These are phyloP conservation scores for Tympanuchus pallidicinctus DNA, from an alignment of 2,113 vertebrate species.

Conservation along the genomic window DNA sequence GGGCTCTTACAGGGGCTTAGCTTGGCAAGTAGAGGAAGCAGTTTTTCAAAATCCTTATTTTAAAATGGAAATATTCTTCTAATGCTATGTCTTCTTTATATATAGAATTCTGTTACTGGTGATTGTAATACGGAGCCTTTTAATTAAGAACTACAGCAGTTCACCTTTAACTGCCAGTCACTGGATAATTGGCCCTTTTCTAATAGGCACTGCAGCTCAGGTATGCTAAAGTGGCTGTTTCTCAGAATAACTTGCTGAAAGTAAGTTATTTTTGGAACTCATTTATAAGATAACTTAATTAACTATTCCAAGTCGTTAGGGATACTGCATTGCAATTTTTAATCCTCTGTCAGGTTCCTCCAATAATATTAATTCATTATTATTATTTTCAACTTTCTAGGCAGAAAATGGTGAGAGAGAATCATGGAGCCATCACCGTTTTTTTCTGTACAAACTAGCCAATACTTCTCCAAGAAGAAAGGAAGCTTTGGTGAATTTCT, in stretches of 20 bases:
- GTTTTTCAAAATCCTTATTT: conserved; percentile 63
- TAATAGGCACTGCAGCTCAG: conserved; percentile 52
- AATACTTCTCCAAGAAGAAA: conserved; percentile 35
- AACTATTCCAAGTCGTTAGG: conserved; percentile 63
- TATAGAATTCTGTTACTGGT: conserved; percentile 49
- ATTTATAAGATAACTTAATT: conserved; percentile 66
- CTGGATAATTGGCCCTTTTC: conserved; percentile 55
- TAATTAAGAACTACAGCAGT: conserved; percentile 69
- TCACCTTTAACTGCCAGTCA: conserved; percentile 69
- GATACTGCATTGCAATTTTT: conserved; percentile 57
- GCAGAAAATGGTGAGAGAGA: conserved; percentile 59
- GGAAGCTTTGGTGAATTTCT: conserved; percentile 51
- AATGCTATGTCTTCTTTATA: conserved; percentile 36
- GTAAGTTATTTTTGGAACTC: conserved; percentile 66
- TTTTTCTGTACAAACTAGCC: conserved; percentile 15
- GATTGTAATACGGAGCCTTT: conserved; percentile 66
- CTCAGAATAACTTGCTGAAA: conserved; percentile 61
- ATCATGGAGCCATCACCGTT: conserved; percentile 23
- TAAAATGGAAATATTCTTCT: conserved; percentile 64
- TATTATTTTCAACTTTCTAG: conserved; percentile 68
- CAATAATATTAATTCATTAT: conserved; percentile 66
- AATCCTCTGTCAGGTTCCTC: conserved; percentile 60
- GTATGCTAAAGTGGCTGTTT: conserved; percentile 51
- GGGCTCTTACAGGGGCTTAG: conserved; percentile 21
- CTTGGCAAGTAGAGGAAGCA: conserved; percentile 24